Evolutionary conservation across 2,797 vertebrate species (phyloP).

Genomic region (Alca torda): DNA sequence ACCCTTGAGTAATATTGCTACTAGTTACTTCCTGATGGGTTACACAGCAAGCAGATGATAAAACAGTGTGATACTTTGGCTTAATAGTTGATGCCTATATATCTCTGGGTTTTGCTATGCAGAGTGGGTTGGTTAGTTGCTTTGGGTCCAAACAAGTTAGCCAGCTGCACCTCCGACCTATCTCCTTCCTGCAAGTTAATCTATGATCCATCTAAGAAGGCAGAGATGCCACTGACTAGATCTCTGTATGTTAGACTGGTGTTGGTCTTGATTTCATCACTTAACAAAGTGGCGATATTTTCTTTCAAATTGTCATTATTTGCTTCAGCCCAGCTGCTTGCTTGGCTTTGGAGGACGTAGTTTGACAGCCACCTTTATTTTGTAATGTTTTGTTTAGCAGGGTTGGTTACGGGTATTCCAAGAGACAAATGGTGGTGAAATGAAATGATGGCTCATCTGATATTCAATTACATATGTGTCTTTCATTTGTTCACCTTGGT

Average conservation of each 20-base stretch:
- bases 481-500: constrained; percentile 54
- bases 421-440: constrained; percentile 7
- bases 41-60: background rate
- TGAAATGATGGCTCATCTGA: constrained; percentile 38
- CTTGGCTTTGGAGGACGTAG: background rate
- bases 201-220: background rate
- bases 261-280: background rate
- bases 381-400: background rate
- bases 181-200: background rate
- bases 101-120: background rate
- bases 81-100: background rate
- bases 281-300: background rate
- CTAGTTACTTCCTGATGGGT: background rate
- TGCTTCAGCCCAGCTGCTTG: background rate
- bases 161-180: background rate
- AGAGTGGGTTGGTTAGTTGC: background rate
- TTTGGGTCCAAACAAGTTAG: background rate
- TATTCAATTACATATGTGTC: constrained; percentile 38
- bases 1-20: background rate
- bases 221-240: background rate
- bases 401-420: background rate
- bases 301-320: background rate
- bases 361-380: constrained; percentile 10
- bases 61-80: background rate
- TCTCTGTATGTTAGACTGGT: background rate